Base-by-base conservation (phyloP, 1,140 invertebrate genomes). In the Drosophila santomea region DNA sequence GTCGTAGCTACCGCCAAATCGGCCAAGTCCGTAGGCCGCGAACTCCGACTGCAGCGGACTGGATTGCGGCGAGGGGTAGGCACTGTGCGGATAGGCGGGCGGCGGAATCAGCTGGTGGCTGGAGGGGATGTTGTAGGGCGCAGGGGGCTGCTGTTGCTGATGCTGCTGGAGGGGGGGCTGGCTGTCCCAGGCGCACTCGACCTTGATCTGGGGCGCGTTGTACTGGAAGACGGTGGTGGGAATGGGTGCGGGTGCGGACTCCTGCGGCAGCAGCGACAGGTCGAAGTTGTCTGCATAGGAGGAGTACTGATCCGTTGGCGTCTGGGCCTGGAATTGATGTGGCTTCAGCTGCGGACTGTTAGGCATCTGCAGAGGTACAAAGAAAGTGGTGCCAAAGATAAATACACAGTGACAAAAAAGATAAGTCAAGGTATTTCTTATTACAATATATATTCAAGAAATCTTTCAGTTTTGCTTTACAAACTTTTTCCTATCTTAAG, bases 331-430 rank as follows among this genome's bases (percentile, higher is more conserved):
- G 61, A 68, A 88, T 43, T 75, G 71, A 48, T 78, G 74, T 78
- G 74, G 95, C 78, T 95, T 95, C 60, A 95, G 96, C 95, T 85
- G 96, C 94, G 68, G 95, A 96, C 96, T 84, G 96, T 97, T 96
- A 93, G 96, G 95, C 96, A 97, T 97, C 96, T 97, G 95, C 36
- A 93, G 94, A 41, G 45, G n/a, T 43, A 36, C 51, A 47, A 54
- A 45, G 25, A 76, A 63, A 63, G 60, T 20, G 25, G 43, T 17
- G 1, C 38, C 54, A 11, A 35, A 61, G 11, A 38, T 66, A 3
- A 64, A 38, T 68, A 66, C 61, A 63, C 60, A 4, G 25, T 1
- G 0, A 6, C 4, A 23, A 35, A n/a, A 7, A 2, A n/a, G 23
- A 4, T 17, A 2, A 4, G 1, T n/a, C 1, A 23, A 8, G 1